Conservation (phyloP, 2,797 vertebrate genomes). For the Pseudocheirus occidentalis region DNA sequence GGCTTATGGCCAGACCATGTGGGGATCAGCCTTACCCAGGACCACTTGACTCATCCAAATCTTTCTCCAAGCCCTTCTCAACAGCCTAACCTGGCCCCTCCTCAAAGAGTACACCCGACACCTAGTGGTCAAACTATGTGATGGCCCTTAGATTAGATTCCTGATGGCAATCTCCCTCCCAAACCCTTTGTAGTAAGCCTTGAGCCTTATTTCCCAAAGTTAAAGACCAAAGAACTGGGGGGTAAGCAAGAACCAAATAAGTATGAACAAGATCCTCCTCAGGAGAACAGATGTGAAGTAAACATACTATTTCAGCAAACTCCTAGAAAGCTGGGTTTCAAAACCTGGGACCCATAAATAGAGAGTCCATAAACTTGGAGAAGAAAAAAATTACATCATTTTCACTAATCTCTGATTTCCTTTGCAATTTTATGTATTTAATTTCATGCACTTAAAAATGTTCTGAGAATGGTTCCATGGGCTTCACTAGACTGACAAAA, state of each 20-base stretch:
- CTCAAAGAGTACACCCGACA: slow-evolving; percentile 36
- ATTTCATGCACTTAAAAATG: not conserved
- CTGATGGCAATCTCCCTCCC: not conserved
- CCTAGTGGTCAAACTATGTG: slow-evolving; percentile 53
- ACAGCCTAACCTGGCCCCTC: too few relatives aligned
- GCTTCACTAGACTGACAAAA: not conserved
- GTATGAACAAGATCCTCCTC: not conserved
- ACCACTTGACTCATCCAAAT: not conserved
- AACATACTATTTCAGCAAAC: not conserved
- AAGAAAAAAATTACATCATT: not conserved
- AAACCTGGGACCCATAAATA: not conserved
- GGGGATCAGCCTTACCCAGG: not conserved
- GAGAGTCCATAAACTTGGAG: not conserved
- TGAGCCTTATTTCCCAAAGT: not conserved
- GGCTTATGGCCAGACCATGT: not conserved
- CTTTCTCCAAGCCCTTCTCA: not conserved
- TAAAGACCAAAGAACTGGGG: not conserved
- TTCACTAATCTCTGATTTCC: not conserved
- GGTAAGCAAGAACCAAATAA: not conserved
- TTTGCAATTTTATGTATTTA: not conserved
- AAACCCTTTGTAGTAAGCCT: not conserved
- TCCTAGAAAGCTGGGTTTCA: not conserved
- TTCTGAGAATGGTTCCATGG: not conserved
- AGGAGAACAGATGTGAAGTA: not conserved
- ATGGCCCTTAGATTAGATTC: not conserved